Percentiles rank a stretch among this genome's conserved stretches.
Conservation (phyloP, 30 jellyfish, hydroid and myxozoan species). For the Turritopsis rubra region DNA sequence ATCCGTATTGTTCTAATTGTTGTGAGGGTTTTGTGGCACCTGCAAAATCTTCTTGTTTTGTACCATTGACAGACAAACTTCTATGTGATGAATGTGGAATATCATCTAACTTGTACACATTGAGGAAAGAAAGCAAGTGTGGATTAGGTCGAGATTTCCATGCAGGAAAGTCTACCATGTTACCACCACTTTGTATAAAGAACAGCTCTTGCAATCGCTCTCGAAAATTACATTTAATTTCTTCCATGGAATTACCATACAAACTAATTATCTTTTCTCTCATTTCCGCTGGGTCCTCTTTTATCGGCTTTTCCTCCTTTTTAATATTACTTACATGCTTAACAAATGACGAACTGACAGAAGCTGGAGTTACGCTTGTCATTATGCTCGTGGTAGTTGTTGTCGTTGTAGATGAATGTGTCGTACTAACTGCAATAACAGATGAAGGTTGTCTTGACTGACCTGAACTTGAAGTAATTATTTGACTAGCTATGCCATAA, state of each 20-base stretch:
- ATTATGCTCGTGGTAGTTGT: background rate
- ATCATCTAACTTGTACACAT: conserved; percentile 73
- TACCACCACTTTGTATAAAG: conserved; percentile 97
- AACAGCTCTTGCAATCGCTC: conserved; percentile 80
- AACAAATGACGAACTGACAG: background rate
- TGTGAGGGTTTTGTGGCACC: conserved; percentile 29
- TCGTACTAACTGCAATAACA: background rate
- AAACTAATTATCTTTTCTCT: conserved; percentile 46
- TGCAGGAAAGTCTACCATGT: conserved; percentile 92
- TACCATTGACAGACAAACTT: conserved; percentile 63
- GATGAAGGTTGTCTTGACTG: background rate
- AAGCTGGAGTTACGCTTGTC: background rate
- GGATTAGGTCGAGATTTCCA: conserved; percentile 90
- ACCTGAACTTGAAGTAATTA: background rate
- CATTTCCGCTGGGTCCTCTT: conserved; percentile 9
- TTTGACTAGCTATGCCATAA: background rate
- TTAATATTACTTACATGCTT: background rate
- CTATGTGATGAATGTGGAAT: conserved; percentile 73
- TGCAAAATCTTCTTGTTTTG: conserved; percentile 59
- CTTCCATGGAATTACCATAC: conserved; percentile 63
- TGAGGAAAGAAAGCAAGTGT: conserved; percentile 68
- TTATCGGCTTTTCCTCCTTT: background rate
- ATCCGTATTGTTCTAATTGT: conserved; percentile 11
- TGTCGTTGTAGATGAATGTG: background rate
- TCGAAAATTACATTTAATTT: conserved; percentile 55